These are phyloP conservation scores for Scaptomyza flava DNA, from an alignment of 2,888 invertebrate genomes.

Conservation along the genomic window DNA sequence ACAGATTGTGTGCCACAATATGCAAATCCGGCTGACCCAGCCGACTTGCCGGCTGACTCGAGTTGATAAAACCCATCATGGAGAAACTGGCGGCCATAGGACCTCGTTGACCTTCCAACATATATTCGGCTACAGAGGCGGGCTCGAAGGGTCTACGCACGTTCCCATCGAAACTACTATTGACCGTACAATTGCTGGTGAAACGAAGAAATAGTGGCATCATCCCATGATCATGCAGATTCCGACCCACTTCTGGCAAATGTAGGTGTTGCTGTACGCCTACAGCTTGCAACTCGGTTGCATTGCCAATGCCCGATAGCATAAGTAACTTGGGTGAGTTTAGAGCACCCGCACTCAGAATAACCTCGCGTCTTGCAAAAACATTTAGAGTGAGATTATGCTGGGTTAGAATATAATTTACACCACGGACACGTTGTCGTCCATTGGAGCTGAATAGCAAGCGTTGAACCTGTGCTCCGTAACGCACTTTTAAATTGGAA, in stretches of 20 bases:
- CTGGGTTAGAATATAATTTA: conserved; percentile 45
- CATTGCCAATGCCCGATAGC: conserved; percentile 70
- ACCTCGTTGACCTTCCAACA: conserved; percentile 64
- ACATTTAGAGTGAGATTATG: conserved; percentile 38
- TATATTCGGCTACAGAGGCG: conserved; percentile 63
- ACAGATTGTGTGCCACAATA: conserved; percentile 85
- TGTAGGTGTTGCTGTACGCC: conserved; percentile 45
- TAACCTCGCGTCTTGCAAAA: conserved; percentile 28
- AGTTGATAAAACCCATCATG: conserved; percentile 85
- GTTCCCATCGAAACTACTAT: conserved; percentile 7
- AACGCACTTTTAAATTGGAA: conserved; percentile 68
- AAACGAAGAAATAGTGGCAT: conserved; percentile 85
- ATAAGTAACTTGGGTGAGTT: conserved; percentile 83
- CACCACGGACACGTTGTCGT: conserved; percentile 39
- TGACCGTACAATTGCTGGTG: conserved; percentile 19
- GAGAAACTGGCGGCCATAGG: conserved; percentile 85
- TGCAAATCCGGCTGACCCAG: conserved; percentile 84
- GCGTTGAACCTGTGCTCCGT: conserved; percentile 54
- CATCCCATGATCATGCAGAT: conserved; percentile 92
- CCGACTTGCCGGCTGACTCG: conserved; percentile 69
- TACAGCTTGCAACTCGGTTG: conserved; percentile 30
- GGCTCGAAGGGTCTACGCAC: conserved; percentile 47
- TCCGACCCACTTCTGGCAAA: conserved; percentile 87
- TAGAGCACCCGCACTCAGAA: conserved; percentile 55
- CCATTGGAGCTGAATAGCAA: conserved; percentile 32